These are phyloP conservation scores for Paguma larvata DNA, from an alignment of 2,797 vertebrate species.

Conservation along the genomic window DNA sequence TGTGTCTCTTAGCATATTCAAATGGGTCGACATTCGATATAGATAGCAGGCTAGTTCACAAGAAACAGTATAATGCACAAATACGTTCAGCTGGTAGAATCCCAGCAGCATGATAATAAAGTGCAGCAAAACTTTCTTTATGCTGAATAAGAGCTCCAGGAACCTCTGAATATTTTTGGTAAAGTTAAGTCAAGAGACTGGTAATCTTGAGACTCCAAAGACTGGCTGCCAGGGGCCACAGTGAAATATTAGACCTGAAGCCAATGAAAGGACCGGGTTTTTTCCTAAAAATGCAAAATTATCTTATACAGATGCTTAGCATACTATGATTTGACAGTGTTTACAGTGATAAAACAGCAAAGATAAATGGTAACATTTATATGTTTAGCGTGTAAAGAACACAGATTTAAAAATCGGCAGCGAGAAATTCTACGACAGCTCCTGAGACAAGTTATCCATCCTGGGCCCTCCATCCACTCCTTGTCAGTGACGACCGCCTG, in stretches of 20 bases:
- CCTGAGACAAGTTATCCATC: constrained; percentile 83
- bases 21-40: constrained; percentile 37
- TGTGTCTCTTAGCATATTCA: constrained; percentile 56
- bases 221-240: constrained; percentile 73
- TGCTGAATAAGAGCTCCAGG: constrained; percentile 52
- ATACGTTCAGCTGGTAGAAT: constrained; percentile 23
- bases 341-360: constrained; percentile 81
- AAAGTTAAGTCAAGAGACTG: constrained; percentile 73
- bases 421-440: constrained; percentile 78
- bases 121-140: constrained; percentile 78
- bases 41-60: constrained; percentile 72
- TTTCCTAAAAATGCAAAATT: constrained; percentile 71
- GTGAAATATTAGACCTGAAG: constrained; percentile 77
- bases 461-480: not conserved
- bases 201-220: constrained; percentile 76
- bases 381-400: constrained; percentile 80
- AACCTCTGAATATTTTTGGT: constrained; percentile 83
- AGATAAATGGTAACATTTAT: constrained; percentile 74
- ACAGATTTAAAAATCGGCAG: constrained; percentile 73
- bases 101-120: constrained; percentile 70
- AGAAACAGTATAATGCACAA: constrained; percentile 51
- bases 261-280: constrained; percentile 70
- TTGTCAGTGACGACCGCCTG: constrained; percentile 72
- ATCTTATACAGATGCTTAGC: constrained; percentile 75
- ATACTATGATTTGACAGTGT: constrained; percentile 72